phyloP scores from a whole-genome alignment of 2,797 vertebrate genomes.

The Sebastes vulpes region DNA sequence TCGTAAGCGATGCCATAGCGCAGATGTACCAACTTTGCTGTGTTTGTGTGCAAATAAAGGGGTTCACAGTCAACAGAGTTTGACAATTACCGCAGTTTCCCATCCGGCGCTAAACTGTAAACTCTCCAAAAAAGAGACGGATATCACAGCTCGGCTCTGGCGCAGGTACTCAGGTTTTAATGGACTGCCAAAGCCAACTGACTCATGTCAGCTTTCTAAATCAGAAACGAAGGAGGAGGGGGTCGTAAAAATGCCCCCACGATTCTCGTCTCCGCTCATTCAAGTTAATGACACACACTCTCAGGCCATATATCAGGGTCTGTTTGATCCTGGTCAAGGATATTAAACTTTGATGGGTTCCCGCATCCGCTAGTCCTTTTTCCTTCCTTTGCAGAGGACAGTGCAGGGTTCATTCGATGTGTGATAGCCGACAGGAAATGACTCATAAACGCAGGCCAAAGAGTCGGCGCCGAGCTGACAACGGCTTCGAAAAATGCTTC shows the following conservation, averaged over 20 bases:
- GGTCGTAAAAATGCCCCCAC: conserved; percentile 68
- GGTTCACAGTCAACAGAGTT: conserved; percentile 14
- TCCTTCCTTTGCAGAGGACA: conserved; percentile 30
- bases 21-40: conserved; percentile 13
- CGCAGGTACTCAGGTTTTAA: conserved; percentile 63
- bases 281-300: conserved; percentile 74
- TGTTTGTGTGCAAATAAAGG: conserved; percentile 54
- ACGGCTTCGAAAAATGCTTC: conserved; percentile 12
- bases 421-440: conserved; percentile 50
- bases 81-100: conserved; percentile 21
- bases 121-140: conserved; percentile 1
- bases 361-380: conserved; percentile 35
- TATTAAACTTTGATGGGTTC: conserved; percentile 77
- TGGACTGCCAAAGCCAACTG: conserved; percentile 62
- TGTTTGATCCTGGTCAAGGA: conserved; percentile 76
- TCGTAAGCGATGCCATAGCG: conserved; percentile 1
- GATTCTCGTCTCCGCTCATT: conserved; percentile 69
- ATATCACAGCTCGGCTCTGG: conserved; percentile 25
- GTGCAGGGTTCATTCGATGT: conserved; percentile 35
- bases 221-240: conserved; percentile 57
- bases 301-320: conserved; percentile 70
- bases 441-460: conserved; percentile 40
- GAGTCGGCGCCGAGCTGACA: conserved; percentile 34
- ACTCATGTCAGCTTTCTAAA: conserved; percentile 77
- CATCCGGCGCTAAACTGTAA: neutral